Base-by-base conservation (phyloP, 2,888 invertebrate genomes). In the Aspidapion aeneum region DNA sequence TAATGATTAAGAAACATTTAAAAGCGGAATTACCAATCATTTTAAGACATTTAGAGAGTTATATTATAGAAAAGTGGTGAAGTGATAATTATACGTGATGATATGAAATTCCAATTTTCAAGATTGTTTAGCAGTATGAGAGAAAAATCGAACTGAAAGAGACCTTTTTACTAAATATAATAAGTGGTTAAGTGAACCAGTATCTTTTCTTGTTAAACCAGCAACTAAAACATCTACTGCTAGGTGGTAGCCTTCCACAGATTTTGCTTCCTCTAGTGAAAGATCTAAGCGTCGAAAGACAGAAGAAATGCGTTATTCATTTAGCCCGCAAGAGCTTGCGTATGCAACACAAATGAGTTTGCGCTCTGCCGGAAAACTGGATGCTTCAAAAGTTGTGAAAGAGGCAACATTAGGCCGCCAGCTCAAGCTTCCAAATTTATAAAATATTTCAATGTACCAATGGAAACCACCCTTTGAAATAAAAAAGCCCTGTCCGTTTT, bases 361-460 rank as follows among this genome's bases (percentile, higher is more conserved):
- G 7, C n/a, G 52, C 19, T 18, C 52, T 52, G 17, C 17, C n/a
- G 52, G 52, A 18, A 17, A 52, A 52, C 52, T 52, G 17, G 52
- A 52, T n/a, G 52, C 52, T 17, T 21, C 21, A 19, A 60, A 54
- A n/a, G n/a, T 60, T 7, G 55, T 60, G 3, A 54, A 55, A 55
- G 55, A 60, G 22, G 60, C 35, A 21, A 21, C 35, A 3, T 19
- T 60, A 17, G 18, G 21, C 5, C 60, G 1, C 61, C 57, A 19
- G n/a, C 57, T 49, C 18, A 18, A 57, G 57, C 61, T 21, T 56
- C 21, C n/a, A 61, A 61, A 50, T 61, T 49, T 21, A n/a, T n/a
- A n/a, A n/a, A n/a, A n/a, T n/a, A n/a, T n/a, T n/a, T 12, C 48
- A 2, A 20, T 58, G 18, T 50, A 58, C 54, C 18, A 51, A 18